phyloP scores from a whole-genome alignment of 2,113 vertebrate species.

The Baryphthengus martii region DNA sequence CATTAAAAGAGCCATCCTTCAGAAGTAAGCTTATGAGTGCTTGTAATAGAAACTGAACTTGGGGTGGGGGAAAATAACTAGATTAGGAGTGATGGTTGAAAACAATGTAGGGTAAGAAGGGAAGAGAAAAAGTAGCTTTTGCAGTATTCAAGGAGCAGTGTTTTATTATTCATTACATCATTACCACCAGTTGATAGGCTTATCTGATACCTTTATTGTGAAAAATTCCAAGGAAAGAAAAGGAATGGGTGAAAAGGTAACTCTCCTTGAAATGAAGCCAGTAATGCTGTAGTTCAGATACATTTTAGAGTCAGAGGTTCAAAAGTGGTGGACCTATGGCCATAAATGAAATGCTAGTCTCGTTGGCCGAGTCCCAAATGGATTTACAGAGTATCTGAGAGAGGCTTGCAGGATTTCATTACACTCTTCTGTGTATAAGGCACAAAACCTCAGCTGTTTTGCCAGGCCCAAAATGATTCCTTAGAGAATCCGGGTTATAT shows the following conservation, averaged over 20 bases:
- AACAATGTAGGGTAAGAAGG: neutral
- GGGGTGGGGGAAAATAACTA: neutral
- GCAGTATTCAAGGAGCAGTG: neutral
- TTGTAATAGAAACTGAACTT: slow-evolving; percentile 23
- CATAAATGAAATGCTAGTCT: neutral
- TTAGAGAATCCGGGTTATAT: neutral
- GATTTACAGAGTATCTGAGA: neutral
- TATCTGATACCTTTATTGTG: neutral
- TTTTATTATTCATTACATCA: neutral
- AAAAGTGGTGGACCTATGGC: neutral
- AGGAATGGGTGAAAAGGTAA: neutral
- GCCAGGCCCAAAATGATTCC: neutral
- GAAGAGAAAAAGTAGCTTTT: neutral
- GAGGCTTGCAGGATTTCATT: neutral
- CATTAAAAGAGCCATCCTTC: slow-evolving; percentile 91
- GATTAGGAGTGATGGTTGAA: neutral
- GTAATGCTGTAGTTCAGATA: neutral
- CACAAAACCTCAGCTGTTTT: neutral
- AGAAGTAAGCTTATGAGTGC: slow-evolving; percentile 82
- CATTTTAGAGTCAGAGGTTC: neutral
- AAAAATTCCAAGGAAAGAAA: neutral
- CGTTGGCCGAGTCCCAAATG: neutral
- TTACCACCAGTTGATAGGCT: neutral
- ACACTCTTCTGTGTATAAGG: neutral
- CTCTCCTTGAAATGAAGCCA: neutral